Base-by-base conservation (phyloP, 2,888 invertebrate genomes). In the Sphecodes monilicornis region DNA sequence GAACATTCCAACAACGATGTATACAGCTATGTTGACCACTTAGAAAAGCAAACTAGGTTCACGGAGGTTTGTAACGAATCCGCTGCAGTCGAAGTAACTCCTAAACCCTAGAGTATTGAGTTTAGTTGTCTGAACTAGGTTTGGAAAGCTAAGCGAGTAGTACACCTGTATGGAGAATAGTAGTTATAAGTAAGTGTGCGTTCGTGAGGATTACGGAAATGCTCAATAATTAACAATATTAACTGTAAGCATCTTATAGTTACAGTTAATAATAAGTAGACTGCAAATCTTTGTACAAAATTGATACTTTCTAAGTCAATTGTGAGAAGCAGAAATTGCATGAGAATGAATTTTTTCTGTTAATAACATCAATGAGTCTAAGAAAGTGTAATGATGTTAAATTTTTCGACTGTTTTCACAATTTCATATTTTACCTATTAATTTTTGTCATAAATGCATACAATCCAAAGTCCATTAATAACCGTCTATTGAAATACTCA, bases 31-130 rank as follows among this genome's bases (percentile, higher is more conserved):
- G 64, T 22, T 64, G 32, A 32, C 64, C 64, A 64, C 64, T 64
- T 32, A 64, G 64, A 32, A 22, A 36, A 70, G 57, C 39, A 32
- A 32, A 70, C 43, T 68, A 36, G 80, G 10, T 68, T 69, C 43
- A 60, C 54, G 6, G 32, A 43, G 54, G 41, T 60, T 80, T 39
- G 26, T 46, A 60, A 57, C 43, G 32, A 75, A 69, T 41, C 41
- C 70, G 26, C 69, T 60, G 46, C 71, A 76, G 70, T 64, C 36
- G 29, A 54, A 75, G 78, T 70, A 78, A 64, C 69, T 78, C 57
- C 69, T 74, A 78, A 78, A 57, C 78, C 70, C 74, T 57, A 1
- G 74, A 74, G 64, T 77, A 74, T 74, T 50, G 50, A 50, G 64
- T 39, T 80, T 60, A 66, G 71, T 71, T 71, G 36, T 64, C 76